Percentiles rank a stretch among this genome's conserved stretches.
These are phyloP conservation scores for Pegoplata infirma DNA, from an alignment of 2,888 invertebrate species.

Conservation along the genomic window DNA sequence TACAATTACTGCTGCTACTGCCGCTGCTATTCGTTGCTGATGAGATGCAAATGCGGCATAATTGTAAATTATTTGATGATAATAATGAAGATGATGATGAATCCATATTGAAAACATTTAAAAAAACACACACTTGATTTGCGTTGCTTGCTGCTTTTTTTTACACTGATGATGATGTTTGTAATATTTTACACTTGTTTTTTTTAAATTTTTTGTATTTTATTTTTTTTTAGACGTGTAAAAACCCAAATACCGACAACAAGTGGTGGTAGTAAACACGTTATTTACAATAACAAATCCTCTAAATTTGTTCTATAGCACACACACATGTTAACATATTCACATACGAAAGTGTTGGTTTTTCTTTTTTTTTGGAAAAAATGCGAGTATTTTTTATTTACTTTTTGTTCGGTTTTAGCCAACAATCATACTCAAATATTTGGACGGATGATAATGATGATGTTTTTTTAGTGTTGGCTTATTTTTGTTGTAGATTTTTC, in stretches of 20 bases:
- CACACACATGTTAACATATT: neutral
- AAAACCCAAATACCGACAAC: slow-evolving; percentile 7
- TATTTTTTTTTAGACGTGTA: neutral
- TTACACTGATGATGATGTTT: neutral
- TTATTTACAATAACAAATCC: slow-evolving; percentile 8
- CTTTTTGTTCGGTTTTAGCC: slow-evolving; percentile 34
- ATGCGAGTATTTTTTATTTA: neutral
- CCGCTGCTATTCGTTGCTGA: slow-evolving; percentile 63
- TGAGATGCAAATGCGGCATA: slow-evolving; percentile 76
- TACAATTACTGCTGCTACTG: slow-evolving; percentile 59
- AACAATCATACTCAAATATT: slow-evolving; percentile 11
- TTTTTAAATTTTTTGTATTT: too few species aligned
- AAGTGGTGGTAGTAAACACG: slow-evolving; percentile 28
- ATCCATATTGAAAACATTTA: slow-evolving; percentile 67
- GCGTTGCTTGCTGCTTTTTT: neutral
- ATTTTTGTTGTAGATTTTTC: slow-evolving; percentile 39
- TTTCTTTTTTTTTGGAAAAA: neutral
- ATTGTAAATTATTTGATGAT: slow-evolving; percentile 68
- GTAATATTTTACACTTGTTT: neutral
- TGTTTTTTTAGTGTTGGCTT: slow-evolving; percentile 2
- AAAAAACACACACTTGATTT: slow-evolving; percentile 1
- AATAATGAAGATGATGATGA: slow-evolving; percentile 31
- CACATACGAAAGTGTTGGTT: neutral
- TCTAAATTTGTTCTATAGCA: neutral
- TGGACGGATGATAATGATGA: slow-evolving; percentile 23